Percentiles rank a stretch among this genome's conserved stretches.
Conservation (phyloP, 2,888 invertebrate species). For the Nomada fabriciana region DNA sequence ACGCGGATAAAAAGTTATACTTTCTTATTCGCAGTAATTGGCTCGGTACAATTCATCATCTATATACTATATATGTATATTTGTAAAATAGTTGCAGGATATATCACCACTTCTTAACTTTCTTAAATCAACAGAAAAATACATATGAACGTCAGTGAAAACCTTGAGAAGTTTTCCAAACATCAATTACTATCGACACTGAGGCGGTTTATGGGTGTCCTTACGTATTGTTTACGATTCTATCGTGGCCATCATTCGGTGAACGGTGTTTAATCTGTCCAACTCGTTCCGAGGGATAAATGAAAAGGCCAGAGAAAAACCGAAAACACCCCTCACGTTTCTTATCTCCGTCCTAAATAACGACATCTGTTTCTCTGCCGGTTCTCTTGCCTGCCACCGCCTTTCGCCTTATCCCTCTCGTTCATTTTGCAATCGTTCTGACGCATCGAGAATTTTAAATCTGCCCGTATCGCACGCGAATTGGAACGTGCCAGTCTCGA, state of each 20-base stretch:
- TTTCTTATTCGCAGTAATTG: too few species aligned
- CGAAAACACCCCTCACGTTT: slow-evolving; percentile 71
- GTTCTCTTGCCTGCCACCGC: slow-evolving; percentile 4
- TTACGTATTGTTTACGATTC: slow-evolving; percentile 23
- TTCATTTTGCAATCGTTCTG: slow-evolving; percentile 64
- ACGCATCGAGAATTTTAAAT: slow-evolving; percentile 67
- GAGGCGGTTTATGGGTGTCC: neutral
- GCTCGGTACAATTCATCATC: neutral
- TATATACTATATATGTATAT: neutral
- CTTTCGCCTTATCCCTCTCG: slow-evolving; percentile 18
- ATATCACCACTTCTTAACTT: neutral
- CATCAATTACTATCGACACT: neutral
- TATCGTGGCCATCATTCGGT: slow-evolving; percentile 25
- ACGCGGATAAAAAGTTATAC: too few species aligned
- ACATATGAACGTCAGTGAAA: neutral
- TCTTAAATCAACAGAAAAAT: too few species aligned
- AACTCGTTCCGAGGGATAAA: slow-evolving; percentile 46
- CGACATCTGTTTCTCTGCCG: slow-evolving; percentile 69
- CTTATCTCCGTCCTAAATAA: slow-evolving; percentile 75
- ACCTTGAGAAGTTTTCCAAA: neutral
- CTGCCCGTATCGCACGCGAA: slow-evolving; percentile 34
- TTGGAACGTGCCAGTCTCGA: slow-evolving; percentile 23
- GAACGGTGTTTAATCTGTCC: slow-evolving; percentile 52
- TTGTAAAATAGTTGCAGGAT: neutral
- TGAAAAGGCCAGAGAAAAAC: slow-evolving; percentile 66